Evolutionary conservation across 2,797 vertebrate genomes (phyloP).

Genomic region (Malacoctenus gilli): DNA sequence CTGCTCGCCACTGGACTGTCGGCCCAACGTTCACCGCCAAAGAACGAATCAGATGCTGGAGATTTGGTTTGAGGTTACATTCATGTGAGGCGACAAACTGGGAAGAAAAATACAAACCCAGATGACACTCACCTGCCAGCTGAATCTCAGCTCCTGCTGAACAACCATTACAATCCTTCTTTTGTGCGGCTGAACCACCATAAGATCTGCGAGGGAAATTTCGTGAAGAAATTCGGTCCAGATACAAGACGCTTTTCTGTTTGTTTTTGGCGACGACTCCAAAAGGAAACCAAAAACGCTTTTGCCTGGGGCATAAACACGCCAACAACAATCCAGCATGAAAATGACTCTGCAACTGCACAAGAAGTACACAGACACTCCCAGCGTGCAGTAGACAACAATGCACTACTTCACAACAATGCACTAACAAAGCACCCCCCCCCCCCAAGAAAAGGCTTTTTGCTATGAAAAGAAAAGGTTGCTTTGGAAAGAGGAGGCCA

Average conservation of each 20-base stretch:
- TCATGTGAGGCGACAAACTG: too few species aligned
- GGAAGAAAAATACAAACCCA: too few species aligned
- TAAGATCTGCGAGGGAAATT: slow-evolving; percentile 8
- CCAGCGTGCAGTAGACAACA: slow-evolving; percentile 32
- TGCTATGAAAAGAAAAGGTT: slow-evolving; percentile 30
- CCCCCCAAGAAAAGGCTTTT: slow-evolving; percentile 41
- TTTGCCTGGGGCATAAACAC: slow-evolving; percentile 46
- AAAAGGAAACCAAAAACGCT: slow-evolving; percentile 35
- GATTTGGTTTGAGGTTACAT: slow-evolving; percentile 1
- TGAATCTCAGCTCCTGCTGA: too few species aligned
- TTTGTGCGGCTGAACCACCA: slow-evolving; percentile 4
- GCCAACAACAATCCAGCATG: slow-evolving; percentile 38
- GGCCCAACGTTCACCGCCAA: slow-evolving; percentile 19
- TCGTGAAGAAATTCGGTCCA: slow-evolving; percentile 11
- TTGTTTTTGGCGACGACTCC: slow-evolving; percentile 24
- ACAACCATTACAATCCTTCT: neutral
- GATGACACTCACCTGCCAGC: too few species aligned
- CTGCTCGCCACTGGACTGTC: slow-evolving; percentile 17
- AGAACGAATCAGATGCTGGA: slow-evolving; percentile 20
- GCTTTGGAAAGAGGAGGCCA: slow-evolving; percentile 32
- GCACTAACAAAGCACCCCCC: too few species aligned
- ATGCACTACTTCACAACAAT: slow-evolving; percentile 48
- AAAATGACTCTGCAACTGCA: slow-evolving; percentile 39
- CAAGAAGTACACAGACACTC: slow-evolving; percentile 30
- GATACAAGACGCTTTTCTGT: slow-evolving; percentile 18